Percentiles rank a stretch among this genome's conserved stretches.
Conservation (phyloP, 2,797 vertebrate species). For the Gephyroberyx darwinii region DNA sequence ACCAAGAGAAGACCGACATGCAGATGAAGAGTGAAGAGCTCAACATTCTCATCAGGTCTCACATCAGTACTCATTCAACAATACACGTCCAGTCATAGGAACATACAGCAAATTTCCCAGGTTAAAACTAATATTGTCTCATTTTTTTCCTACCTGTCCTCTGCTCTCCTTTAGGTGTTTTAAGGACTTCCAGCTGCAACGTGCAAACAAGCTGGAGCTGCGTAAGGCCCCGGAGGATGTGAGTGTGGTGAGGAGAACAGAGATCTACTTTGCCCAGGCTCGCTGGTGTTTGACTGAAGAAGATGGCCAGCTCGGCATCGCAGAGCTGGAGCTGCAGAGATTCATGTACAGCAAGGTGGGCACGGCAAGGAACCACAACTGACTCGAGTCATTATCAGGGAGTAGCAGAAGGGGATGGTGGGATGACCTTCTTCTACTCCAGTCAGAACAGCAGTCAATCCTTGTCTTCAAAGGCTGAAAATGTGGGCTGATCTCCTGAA, state of each 20-base stretch:
- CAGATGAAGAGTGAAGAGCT: slow-evolving; percentile 98
- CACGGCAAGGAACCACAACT: neutral
- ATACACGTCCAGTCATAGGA: neutral
- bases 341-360: slow-evolving; percentile 98
- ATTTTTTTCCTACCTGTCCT: neutral
- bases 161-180: slow-evolving; percentile 86
- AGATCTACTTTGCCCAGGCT: slow-evolving; percentile 97
- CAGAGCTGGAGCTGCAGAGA: slow-evolving; percentile 95
- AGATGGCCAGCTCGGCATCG: slow-evolving; percentile 97
- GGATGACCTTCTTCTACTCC: no score
- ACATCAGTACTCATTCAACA: neutral
- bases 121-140: neutral
- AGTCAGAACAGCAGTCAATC: neutral
- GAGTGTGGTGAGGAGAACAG: slow-evolving; percentile 93
- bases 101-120: neutral
- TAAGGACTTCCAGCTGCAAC: slow-evolving; percentile 97
- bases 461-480: neutral
- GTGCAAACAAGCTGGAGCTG: slow-evolving; percentile 96
- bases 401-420: neutral
- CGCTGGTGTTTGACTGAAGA: slow-evolving; percentile 98
- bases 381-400: neutral
- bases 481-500: neutral
- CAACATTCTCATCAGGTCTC: slow-evolving; percentile 96
- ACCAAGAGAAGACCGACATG: slow-evolving; percentile 93
- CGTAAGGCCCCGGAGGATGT: slow-evolving; percentile 95